A percentile compares a stretch with the other conserved stretches of the same genome.
phyloP scores from a whole-genome alignment of 92 coral and sea anemone species.

The Virgularia gustaviana region DNA sequence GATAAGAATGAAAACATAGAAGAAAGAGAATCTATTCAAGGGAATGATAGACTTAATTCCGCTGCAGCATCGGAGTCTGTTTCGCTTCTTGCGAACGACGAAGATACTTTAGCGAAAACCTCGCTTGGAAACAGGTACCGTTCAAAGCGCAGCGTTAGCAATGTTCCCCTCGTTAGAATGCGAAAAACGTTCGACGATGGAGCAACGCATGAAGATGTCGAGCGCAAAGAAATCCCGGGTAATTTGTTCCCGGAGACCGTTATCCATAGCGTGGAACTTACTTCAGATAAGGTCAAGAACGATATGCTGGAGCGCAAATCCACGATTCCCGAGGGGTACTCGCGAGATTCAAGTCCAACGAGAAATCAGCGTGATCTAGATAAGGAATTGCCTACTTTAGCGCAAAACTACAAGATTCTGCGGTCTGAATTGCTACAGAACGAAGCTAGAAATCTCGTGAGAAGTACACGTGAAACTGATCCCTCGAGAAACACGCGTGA shows the following conservation, averaged over 20 bases:
- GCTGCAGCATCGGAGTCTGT: too few species aligned
- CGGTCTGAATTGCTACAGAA: too few species aligned
- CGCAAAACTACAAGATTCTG: too few species aligned
- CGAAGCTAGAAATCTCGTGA: too few species aligned
- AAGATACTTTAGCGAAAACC: too few species aligned
- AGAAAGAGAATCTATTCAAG: too few species aligned
- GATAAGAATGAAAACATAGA: too few species aligned
- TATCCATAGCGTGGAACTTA: constrained; percentile 28
- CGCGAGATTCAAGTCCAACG: constrained; percentile 6
- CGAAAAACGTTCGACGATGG: not conserved
- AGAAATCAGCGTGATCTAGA: too few species aligned
- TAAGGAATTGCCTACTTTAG: too few species aligned
- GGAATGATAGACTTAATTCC: too few species aligned
- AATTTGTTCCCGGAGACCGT: constrained; percentile 35
- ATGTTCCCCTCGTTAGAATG: not conserved
- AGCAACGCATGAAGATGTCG: not conserved
- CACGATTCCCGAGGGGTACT: constrained; percentile 9
- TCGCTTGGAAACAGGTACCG: constrained; percentile 12
- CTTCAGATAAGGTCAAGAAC: constrained; percentile 20
- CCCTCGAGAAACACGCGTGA: not conserved
- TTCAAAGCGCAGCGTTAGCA: not conserved
- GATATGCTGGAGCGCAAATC: constrained; percentile 23
- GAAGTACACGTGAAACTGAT: too few species aligned
- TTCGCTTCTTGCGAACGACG: too few species aligned
- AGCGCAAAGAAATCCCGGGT: constrained; percentile 15